Conservation (phyloP, 1,140 invertebrate genomes). For the Zeugodacus cucurbitae region DNA sequence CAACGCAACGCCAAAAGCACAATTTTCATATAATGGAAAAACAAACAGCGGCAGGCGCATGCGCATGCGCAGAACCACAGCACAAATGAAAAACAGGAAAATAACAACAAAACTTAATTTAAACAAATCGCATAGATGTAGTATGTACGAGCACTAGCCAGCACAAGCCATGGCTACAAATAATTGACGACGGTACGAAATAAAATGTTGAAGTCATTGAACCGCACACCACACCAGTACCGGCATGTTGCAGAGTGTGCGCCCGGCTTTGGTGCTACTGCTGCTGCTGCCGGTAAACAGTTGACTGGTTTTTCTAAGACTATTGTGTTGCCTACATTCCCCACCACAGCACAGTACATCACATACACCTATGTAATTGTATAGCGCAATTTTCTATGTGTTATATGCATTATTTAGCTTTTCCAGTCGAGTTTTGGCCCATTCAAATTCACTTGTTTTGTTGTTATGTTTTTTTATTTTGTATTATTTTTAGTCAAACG, state of each 20-base stretch:
- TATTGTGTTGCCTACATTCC: not conserved
- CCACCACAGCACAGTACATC: not conserved
- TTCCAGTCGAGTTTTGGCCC: not conserved
- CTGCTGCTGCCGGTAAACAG: not conserved
- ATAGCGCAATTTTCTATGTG: not conserved
- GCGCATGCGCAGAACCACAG: not conserved
- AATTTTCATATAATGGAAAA: not conserved
- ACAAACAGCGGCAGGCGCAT: not conserved
- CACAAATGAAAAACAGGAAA: not conserved
- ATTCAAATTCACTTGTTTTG: slow-evolving; percentile 28
- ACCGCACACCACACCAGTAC: not conserved
- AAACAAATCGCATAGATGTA: not conserved
- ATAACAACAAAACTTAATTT: not conserved
- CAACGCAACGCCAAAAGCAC: not conserved
- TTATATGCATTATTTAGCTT: not conserved
- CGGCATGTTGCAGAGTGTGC: not conserved
- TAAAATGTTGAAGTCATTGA: slow-evolving; percentile 22
- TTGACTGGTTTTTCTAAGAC: not conserved
- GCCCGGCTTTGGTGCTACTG: not conserved
- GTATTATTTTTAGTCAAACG: not conserved
- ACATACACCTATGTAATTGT: not conserved
- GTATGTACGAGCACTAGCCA: not conserved
- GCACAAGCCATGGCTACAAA: not conserved
- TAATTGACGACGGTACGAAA: slow-evolving; percentile 2
- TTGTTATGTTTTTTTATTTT: not conserved